A percentile compares a stretch with the other conserved stretches of the same genome.
These are phyloP conservation scores for Trididemnum clinides DNA, from an alignment of 23 tunicate genomes.

Conservation along the genomic window DNA sequence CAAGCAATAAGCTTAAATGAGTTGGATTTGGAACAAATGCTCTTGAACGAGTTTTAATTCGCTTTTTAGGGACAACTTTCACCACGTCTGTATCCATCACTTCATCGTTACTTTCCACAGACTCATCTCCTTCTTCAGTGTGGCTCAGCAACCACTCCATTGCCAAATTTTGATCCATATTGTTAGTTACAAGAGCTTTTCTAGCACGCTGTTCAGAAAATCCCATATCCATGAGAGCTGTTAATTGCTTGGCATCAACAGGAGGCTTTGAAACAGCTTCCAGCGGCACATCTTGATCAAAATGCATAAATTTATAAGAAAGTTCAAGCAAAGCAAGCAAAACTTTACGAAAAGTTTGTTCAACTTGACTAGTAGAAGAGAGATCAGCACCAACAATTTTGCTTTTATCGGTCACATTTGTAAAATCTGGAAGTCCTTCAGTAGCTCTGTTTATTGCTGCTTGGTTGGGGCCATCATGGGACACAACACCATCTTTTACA, in stretches of 20 bases:
- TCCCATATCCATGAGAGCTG: conserved; percentile 73
- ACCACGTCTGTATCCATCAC: conserved; percentile 27
- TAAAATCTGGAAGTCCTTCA: conserved; percentile 53
- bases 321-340: conserved; percentile 85
- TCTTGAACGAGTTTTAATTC: conserved; percentile 19
- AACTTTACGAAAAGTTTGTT: conserved; percentile 85
- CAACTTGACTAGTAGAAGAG: conserved; percentile 53
- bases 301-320: conserved; percentile 88
- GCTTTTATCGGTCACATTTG: not conserved
- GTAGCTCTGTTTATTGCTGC: conserved; percentile 69
- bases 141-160: conserved; percentile 79
- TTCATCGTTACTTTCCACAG: conserved; percentile 35
- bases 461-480: conserved; percentile 62
- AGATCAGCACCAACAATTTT: not conserved
- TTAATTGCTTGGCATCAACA: not conserved
- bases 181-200: conserved; percentile 49
- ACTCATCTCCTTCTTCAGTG: not conserved
- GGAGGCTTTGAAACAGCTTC: not conserved
- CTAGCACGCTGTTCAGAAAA: conserved; percentile 60
- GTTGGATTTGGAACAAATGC: conserved; percentile 68
- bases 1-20: conserved; percentile 53
- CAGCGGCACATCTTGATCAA: conserved; percentile 46
- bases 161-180: conserved; percentile 57
- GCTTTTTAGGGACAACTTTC: not conserved
- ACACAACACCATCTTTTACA: conserved; percentile 45